Evolutionary conservation across 2,888 invertebrate genomes (phyloP).

Genomic region (Epinotia nisella): DNA sequence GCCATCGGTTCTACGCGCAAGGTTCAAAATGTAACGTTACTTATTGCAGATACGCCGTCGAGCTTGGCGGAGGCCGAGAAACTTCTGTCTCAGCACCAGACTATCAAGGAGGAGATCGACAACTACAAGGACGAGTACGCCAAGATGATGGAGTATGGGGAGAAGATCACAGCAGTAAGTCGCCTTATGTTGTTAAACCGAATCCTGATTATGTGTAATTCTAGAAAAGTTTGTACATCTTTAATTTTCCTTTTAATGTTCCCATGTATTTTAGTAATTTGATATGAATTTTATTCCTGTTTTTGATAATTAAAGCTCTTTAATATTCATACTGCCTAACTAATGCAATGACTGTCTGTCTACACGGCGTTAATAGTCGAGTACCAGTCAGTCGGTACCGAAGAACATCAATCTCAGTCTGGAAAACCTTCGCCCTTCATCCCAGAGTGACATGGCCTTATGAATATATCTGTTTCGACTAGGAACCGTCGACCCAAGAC

Average conservation of each 20-base stretch:
- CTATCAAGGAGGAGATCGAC: slow-evolving; percentile 99
- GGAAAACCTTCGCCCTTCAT: no score
- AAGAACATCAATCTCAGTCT: background rate
- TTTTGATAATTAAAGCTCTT: no score
- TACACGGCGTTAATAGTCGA: no score
- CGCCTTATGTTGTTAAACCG: background rate
- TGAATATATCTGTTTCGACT: slow-evolving; percentile 1
- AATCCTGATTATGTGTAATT: no score
- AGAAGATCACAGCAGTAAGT: slow-evolving; percentile 93
- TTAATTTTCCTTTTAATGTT: no score
- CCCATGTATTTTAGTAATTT: no score
- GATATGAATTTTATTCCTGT: no score
- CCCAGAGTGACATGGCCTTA: background rate
- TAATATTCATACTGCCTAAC: no score
- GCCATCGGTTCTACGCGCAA: background rate
- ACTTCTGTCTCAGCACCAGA: slow-evolving; percentile 98
- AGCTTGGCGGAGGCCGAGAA: slow-evolving; percentile 98
- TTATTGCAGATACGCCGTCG: slow-evolving; percentile 91
- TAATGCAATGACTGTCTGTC: no score
- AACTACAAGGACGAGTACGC: slow-evolving; percentile 99
- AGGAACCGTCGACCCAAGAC: slow-evolving; percentile 93
- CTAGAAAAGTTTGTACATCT: no score
- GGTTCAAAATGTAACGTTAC: background rate
- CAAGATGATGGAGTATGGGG: slow-evolving; percentile 99
- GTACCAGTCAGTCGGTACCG: background rate